Evolutionary conservation across 2,113 vertebrate species (phyloP), one percentile per base, ranked within the genome.

Genomic region (Pogonocichla stellata): DNA sequence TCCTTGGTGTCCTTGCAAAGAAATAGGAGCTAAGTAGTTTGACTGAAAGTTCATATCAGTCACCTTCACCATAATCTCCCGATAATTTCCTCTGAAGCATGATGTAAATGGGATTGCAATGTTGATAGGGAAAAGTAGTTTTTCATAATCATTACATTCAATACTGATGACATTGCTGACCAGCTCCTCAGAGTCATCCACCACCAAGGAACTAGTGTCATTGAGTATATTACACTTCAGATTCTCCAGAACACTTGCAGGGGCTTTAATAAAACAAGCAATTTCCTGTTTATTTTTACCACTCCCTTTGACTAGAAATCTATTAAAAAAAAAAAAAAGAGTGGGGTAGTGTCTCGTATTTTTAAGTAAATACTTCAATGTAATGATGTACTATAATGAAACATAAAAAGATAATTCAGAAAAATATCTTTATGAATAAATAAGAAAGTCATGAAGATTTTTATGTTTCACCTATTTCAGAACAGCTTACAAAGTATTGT

Each of bases 131-230:
- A 99, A 98, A 77, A 87, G 94, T 26, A 98, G 92, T 64, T 94
- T 95, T 64, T 93, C 47, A 73, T 42, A 25, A n/a, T 87, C 97
- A 36, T 54, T 85, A 9, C 93, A 97, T 79, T 97, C 54, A 26
- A 99, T 86, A 81, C 93, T 80, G 92, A 99, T 89, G 66, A 99
- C 97, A 23, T 98, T 98, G 96, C 99, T 99, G 95, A 99, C 91
- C 92, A 99, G 86, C 87, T 99, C 98, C 97, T 99, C 99, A 26
- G 97, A 97, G 78, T 98, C 98, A 23, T 80, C 95, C 90, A 98
- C 97, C 94, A 98, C 95, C 89, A 98, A 92, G 84, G 97, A 98
- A 96, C 98, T 98, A 56, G 94, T 88, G 36, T 91, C 19, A 48
- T 98, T 98, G 43, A 94, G 89, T 94, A 97, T 90, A 24, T 92